Conservation (phyloP, 1,140 invertebrate genomes). For the Stegodyphus mimosarum region DNA sequence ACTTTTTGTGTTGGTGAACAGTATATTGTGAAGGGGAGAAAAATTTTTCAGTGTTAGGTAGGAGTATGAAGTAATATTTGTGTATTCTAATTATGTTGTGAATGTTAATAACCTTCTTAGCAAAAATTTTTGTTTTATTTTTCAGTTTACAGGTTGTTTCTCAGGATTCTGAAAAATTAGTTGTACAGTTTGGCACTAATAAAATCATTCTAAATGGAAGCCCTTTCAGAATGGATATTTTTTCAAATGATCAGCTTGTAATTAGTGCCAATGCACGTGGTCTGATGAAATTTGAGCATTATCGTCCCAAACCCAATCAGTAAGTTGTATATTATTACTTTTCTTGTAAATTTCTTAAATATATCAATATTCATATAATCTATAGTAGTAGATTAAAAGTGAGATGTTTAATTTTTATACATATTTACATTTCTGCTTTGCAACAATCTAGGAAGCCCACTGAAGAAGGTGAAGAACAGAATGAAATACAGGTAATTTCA, state of each 20-base stretch:
- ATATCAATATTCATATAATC: too few species aligned
- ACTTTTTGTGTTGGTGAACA: too few species aligned
- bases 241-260: conserved; percentile 78
- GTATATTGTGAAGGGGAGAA: too few species aligned
- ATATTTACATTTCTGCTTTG: too few species aligned
- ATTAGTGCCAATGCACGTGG: conserved; percentile 88
- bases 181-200: conserved; percentile 72
- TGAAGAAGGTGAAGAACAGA: conserved; percentile 57
- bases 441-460: conserved; percentile 56
- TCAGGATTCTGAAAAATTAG: conserved; percentile 71
- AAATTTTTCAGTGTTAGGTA: too few species aligned
- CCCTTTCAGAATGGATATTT: conserved; percentile 89
- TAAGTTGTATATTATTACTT: conserved; percentile 65
- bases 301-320: conserved; percentile 76
- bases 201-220: conserved; percentile 79
- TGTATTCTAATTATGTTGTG: too few species aligned
- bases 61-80: too few species aligned
- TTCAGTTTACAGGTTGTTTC: conserved; percentile 58
- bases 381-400: too few species aligned
- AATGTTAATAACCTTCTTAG: too few species aligned
- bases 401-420: too few species aligned
- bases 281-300: conserved; percentile 92
- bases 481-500: conserved; percentile 36
- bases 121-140: background rate
- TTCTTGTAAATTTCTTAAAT: background rate